Evolutionary conservation across 2,797 vertebrate species (phyloP).

Genomic region (Thamnophis elegans): DNA sequence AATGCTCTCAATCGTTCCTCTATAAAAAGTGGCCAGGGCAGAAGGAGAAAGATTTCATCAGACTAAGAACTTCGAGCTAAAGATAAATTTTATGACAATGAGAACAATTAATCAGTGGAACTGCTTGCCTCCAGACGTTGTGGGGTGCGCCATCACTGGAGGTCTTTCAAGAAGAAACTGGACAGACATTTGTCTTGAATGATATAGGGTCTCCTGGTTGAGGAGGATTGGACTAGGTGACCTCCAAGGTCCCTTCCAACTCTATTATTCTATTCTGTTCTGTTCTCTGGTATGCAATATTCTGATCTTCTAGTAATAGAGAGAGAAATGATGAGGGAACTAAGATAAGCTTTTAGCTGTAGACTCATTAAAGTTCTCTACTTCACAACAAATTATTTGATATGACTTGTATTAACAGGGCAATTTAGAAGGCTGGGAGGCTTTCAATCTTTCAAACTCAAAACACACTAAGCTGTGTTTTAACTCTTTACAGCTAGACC

Average conservation of each 20-base stretch:
- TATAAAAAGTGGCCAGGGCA: no score
- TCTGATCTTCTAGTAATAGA: not conserved
- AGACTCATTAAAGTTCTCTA: slow-evolving; percentile 58
- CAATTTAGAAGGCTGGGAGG: slow-evolving; percentile 46
- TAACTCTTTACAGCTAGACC: slow-evolving; percentile 46
- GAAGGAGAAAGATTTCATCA: no score
- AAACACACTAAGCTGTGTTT: slow-evolving; percentile 33
- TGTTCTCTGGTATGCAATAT: not conserved
- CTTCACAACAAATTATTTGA: slow-evolving; percentile 46
- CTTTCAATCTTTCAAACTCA: slow-evolving; percentile 32
- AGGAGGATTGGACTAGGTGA: not conserved
- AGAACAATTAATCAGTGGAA: not conserved
- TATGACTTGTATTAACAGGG: slow-evolving; percentile 40
- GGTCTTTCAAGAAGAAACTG: not conserved
- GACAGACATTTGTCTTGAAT: not conserved
- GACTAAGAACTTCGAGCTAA: not conserved
- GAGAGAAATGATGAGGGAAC: slow-evolving; percentile 33
- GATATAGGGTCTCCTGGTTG: not conserved
- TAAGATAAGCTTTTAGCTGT: slow-evolving; percentile 51
- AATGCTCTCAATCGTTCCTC: no score
- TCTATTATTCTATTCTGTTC: no score
- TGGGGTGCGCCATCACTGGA: not conserved
- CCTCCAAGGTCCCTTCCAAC: not conserved
- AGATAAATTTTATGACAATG: not conserved
- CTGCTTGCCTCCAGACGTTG: not conserved